phyloP scores from a whole-genome alignment of 2,888 invertebrate species.

The Thysanoteuthis rhombus region DNA sequence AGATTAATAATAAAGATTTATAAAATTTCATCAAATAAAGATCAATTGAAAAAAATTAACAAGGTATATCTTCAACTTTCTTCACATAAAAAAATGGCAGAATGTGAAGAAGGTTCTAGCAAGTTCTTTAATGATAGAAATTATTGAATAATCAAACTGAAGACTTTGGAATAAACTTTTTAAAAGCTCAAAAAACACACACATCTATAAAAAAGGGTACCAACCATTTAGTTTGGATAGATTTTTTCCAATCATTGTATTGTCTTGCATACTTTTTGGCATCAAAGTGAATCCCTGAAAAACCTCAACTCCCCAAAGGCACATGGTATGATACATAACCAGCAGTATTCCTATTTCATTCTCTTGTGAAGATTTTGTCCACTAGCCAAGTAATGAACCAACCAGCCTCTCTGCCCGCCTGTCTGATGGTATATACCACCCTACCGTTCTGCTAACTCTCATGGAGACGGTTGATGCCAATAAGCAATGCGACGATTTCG shows the following conservation, averaged over 20 bases:
- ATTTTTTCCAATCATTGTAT: not conserved
- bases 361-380: not conserved
- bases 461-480: not conserved
- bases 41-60: no score
- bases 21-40: no score
- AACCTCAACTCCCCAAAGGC: not conserved
- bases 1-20: no score
- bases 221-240: not conserved
- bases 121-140: not conserved
- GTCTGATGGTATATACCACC: not conserved
- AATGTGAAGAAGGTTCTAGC: not conserved
- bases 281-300: not conserved
- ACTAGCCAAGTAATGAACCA: not conserved
- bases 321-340: not conserved
- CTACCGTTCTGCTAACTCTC: not conserved
- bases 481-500: not conserved
- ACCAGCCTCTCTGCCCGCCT: not conserved
- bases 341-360: not conserved
- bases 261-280: not conserved
- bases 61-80: no score
- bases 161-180: no score
- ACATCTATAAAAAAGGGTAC: not conserved
- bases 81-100: not conserved
- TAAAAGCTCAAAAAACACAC: not conserved
- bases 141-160: no score